Evolutionary conservation across 2,113 vertebrate genomes (phyloP).

Genomic region (Hiodon alosoides): DNA sequence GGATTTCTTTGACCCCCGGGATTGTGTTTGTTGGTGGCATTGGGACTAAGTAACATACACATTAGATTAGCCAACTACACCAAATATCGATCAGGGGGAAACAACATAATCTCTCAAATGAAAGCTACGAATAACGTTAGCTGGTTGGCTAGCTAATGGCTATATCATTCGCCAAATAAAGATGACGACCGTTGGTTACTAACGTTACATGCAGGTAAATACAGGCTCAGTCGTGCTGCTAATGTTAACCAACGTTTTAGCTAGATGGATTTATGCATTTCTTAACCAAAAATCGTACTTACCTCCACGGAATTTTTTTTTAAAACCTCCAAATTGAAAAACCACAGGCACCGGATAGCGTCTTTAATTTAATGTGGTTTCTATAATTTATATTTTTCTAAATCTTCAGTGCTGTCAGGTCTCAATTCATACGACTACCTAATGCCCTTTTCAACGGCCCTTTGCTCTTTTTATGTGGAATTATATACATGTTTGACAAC

Average conservation of each 20-base stretch:
- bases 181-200: too few species aligned
- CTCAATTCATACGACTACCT: conserved; percentile 65
- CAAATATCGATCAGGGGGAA: too few species aligned
- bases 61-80: background rate
- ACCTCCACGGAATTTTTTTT: background rate
- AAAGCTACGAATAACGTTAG: background rate
- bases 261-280: background rate
- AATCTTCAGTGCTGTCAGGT: conserved; percentile 33
- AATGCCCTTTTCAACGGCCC: conserved; percentile 67
- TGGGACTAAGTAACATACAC: background rate
- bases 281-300: background rate
- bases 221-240: too few species aligned
- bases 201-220: too few species aligned
- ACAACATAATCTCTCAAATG: too few species aligned
- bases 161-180: too few species aligned
- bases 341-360: conserved; percentile 39
- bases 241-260: too few species aligned
- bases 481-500: conserved; percentile 67
- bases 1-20: conserved; percentile 27
- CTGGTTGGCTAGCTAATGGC: background rate
- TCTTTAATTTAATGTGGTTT: conserved; percentile 32
- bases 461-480: conserved; percentile 64
- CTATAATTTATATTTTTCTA: conserved; percentile 29
- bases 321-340: conserved; percentile 26
- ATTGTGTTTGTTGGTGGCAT: conserved; percentile 24